phyloP scores from a whole-genome alignment of 53 echinoderm and acorn worm species.

The Temnopleurus reevesii region DNA sequence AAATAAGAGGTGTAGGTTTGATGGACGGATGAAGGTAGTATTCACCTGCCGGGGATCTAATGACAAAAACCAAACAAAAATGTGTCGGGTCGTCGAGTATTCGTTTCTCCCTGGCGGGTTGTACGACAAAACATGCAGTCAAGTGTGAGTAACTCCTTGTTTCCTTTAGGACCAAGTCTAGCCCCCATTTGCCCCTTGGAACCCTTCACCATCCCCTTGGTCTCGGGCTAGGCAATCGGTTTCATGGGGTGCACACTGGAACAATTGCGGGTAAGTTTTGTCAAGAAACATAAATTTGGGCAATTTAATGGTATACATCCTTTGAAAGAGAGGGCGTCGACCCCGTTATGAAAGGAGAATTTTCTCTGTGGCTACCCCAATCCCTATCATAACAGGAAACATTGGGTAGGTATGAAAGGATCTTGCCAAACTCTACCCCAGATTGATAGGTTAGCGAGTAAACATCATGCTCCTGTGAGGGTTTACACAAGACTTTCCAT shows the following conservation, averaged over 20 bases:
- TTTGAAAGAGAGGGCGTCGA: constrained; percentile 56
- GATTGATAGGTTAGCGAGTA: constrained; percentile 56
- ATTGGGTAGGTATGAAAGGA: constrained; percentile 44
- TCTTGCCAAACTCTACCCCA: not conserved
- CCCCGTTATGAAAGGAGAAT: constrained; percentile 25
- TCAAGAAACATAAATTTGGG: constrained; percentile 64
- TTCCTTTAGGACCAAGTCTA: constrained; percentile 30
- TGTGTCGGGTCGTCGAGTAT: constrained; percentile 60
- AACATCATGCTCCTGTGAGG: constrained; percentile 55
- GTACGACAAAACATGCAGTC: constrained; percentile 56
- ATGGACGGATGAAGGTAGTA: constrained; percentile 50
- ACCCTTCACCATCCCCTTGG: not conserved
- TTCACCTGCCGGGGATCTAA: constrained; percentile 65
- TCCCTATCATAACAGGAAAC: constrained; percentile 61
- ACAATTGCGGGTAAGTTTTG: constrained; percentile 58
- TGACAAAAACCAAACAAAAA: constrained; percentile 65
- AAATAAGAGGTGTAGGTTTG: constrained; percentile 62
- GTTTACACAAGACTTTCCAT: constrained; percentile 49
- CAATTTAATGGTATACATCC: constrained; percentile 52
- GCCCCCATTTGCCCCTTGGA: constrained; percentile 29
- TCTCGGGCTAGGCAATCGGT: constrained; percentile 39
- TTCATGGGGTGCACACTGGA: constrained; percentile 30
- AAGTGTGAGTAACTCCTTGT: constrained; percentile 61
- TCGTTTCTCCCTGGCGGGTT: constrained; percentile 61
- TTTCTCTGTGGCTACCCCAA: constrained; percentile 23